Conservation (phyloP, 2,113 vertebrate genomes). For the Nycticorax nycticorax region DNA sequence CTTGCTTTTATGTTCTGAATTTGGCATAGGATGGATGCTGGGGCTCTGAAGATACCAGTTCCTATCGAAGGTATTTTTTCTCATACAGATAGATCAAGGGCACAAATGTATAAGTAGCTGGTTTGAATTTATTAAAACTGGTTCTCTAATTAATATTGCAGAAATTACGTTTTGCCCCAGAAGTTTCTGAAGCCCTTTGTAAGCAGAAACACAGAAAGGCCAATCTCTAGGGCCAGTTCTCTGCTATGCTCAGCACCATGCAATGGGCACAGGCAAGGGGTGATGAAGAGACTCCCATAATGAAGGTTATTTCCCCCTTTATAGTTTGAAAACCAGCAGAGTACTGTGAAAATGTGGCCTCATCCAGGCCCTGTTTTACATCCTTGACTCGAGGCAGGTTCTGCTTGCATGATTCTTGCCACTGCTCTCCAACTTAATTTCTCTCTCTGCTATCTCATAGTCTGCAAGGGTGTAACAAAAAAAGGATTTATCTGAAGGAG, state of each 20-base stretch:
- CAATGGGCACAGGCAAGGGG: not conserved
- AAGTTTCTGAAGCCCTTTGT: not conserved
- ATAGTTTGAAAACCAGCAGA: rapidly evolving
- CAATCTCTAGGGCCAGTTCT: too few relatives aligned
- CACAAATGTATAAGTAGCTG: rapidly evolving
- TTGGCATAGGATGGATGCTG: not conserved
- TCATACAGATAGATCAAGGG: not conserved
- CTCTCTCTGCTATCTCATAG: not conserved
- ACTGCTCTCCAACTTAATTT: not conserved
- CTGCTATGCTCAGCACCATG: not conserved
- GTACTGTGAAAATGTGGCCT: not conserved
- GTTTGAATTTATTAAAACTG: not conserved
- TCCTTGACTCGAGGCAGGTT: not conserved
- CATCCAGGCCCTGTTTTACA: not conserved
- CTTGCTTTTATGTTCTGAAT: not conserved
- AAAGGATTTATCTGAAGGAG: not conserved
- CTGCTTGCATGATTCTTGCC: not conserved
- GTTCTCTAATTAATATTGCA: not conserved
- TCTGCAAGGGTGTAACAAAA: not conserved
- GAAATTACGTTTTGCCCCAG: not conserved
- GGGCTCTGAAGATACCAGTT: not conserved
- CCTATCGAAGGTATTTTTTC: not conserved
- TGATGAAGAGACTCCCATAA: not conserved
- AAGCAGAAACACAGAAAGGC: not conserved
- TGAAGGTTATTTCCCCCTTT: not conserved